Evolutionary conservation across 2,113 vertebrate genomes (phyloP).

Genomic region (Athene cunicularia): DNA sequence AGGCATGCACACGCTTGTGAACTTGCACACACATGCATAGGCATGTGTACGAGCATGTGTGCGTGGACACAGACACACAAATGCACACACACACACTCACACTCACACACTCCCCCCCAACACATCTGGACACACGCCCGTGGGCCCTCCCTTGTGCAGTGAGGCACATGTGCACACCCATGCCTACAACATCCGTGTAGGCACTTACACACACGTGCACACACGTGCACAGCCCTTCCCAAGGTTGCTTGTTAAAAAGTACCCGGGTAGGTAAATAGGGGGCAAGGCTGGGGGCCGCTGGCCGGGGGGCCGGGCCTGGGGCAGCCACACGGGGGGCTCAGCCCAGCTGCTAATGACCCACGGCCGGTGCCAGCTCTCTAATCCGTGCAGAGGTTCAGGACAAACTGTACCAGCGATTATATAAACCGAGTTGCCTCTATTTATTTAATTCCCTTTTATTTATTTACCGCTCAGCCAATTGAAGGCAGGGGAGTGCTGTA

Average conservation of each 20-base stretch:
- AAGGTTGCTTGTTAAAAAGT: slow-evolving; percentile 60
- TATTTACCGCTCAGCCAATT: slow-evolving; percentile 50
- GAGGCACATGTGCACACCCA: accelerated
- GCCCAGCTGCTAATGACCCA: slow-evolving; percentile 64
- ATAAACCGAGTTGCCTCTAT: slow-evolving; percentile 72
- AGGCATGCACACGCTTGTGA: no score
- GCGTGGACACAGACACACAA: accelerated
- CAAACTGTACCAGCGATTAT: slow-evolving; percentile 69
- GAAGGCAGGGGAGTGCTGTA: slow-evolving; percentile 43
- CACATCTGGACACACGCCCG: neutral
- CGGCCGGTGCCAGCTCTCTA: slow-evolving; percentile 35
- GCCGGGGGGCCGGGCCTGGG: neutral
- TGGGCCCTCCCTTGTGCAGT: neutral
- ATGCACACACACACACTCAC: accelerated
- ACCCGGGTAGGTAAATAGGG: slow-evolving; percentile 43
- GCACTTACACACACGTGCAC: neutral
- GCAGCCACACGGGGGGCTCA: neutral
- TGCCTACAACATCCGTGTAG: neutral
- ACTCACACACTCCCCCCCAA: accelerated
- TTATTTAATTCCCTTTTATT: slow-evolving; percentile 72
- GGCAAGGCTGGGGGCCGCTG: neutral
- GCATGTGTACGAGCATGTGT: accelerated
- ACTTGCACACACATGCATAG: neutral
- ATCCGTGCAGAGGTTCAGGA: slow-evolving; percentile 70
- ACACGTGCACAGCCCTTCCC: neutral